A percentile compares a stretch with the other conserved stretches of the same genome.
These are phyloP conservation scores for Rhinophrynus dorsalis DNA, from an alignment of 2,797 vertebrate species.

Conservation along the genomic window DNA sequence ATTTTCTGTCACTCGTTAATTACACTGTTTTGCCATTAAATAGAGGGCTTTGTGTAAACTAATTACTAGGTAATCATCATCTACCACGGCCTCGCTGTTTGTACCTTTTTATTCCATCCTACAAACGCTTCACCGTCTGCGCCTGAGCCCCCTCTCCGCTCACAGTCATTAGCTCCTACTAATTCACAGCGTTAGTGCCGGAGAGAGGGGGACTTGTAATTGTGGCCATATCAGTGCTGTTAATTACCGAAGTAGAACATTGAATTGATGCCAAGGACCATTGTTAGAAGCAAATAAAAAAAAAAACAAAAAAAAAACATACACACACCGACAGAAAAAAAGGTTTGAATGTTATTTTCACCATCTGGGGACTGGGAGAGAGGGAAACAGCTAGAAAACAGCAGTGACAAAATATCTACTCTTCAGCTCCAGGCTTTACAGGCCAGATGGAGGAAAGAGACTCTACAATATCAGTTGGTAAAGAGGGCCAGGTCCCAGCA, in stretches of 20 bases:
- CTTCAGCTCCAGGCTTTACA: conserved; percentile 85
- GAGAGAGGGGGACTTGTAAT: conserved; percentile 90
- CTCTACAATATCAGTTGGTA: conserved; percentile 57
- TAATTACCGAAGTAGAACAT: conserved; percentile 98
- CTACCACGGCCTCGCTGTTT: conserved; percentile 85
- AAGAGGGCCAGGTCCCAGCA: conserved; percentile 53
- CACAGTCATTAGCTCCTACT: conserved; percentile 92
- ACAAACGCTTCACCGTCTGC: conserved; percentile 83
- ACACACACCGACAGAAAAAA: conserved; percentile 51
- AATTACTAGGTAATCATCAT: conserved; percentile 98
- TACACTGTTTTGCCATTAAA: conserved; percentile 97
- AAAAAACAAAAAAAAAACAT: conserved; percentile 69
- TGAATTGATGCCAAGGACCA: conserved; percentile 97
- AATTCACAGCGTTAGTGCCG: conserved; percentile 88
- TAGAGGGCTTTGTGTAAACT: conserved; percentile 97
- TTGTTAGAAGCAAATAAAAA: conserved; percentile 90
- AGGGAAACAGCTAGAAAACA: conserved; percentile 82
- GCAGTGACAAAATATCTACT: conserved; percentile 84
- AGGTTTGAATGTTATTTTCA: conserved; percentile 96
- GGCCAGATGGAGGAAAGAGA: conserved; percentile 94
- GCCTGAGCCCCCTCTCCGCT: conserved; percentile 84
- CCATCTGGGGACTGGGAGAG: conserved; percentile 96
- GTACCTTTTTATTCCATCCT: conserved; percentile 89
- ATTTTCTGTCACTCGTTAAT: conserved; percentile 99
- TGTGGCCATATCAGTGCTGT: conserved; percentile 94